Percentiles rank a stretch among this genome's conserved stretches.
Evolutionary conservation across 1,140 invertebrate genomes (phyloP).

Genomic region (Drosophila nigromelanica): DNA sequence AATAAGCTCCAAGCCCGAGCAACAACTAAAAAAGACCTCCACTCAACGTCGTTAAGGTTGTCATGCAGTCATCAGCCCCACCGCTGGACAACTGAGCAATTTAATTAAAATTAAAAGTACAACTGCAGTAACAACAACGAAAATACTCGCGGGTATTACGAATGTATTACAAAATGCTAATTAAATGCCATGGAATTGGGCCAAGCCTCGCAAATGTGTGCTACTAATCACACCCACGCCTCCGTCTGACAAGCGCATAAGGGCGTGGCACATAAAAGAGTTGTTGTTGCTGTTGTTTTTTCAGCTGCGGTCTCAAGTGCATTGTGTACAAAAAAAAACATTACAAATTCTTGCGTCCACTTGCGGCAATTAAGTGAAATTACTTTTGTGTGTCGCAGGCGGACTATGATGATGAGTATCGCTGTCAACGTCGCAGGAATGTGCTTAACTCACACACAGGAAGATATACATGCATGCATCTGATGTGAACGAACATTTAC

Average conservation of each 20-base stretch:
- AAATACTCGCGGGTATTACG: conserved; percentile 70
- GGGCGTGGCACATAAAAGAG: conserved; percentile 8
- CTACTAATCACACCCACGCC: conserved; percentile 66
- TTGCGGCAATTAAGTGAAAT: conserved; percentile 75
- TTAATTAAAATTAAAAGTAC: conserved; percentile 73
- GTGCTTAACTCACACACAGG: conserved; percentile 3
- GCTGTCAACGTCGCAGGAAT: conserved; percentile 9
- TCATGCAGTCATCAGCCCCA: conserved; percentile 19
- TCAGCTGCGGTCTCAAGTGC: conserved; percentile 41
- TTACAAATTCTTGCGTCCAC: conserved; percentile 64
- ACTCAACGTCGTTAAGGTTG: not conserved
- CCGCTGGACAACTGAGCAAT: conserved; percentile 35
- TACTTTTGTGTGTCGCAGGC: conserved; percentile 50
- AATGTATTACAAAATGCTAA: conserved; percentile 81
- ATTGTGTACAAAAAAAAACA: conserved; percentile 40
- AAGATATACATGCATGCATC: not conserved
- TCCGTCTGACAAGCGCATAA: conserved; percentile 1
- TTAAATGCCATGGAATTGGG: conserved; percentile 76
- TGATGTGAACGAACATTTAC: not conserved
- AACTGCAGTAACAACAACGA: conserved; percentile 14
- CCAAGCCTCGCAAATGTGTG: conserved; percentile 64
- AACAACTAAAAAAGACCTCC: no score
- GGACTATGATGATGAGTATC: conserved; percentile 7
- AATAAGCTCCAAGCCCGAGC: conserved; percentile 1
- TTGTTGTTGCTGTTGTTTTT: conserved; percentile 15